A percentile compares a stretch with the other conserved stretches of the same genome.
Evolutionary conservation across 2,888 invertebrate genomes (phyloP).

Genomic region (Oxycera nigricornis): DNA sequence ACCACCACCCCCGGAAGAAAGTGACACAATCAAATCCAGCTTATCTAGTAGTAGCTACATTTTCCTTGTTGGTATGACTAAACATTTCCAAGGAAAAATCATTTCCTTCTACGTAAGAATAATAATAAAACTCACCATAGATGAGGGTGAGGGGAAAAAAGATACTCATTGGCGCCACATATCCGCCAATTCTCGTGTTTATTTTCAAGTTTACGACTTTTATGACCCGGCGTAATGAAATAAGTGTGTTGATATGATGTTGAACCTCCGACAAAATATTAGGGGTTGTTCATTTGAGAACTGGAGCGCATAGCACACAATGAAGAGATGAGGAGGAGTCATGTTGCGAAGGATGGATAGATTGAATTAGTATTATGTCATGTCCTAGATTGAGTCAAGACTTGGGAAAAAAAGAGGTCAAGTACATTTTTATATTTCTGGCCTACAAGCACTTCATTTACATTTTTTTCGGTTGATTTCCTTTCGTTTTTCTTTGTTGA

Average conservation of each 20-base stretch:
- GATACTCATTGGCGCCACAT: conserved; percentile 29
- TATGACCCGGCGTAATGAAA: conserved; percentile 6
- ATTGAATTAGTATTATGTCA: neutral
- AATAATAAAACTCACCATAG: neutral
- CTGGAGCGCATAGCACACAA: neutral
- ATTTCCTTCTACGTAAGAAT: neutral
- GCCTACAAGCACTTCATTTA: neutral
- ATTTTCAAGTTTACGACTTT: conserved; percentile 33
- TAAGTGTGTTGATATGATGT: neutral
- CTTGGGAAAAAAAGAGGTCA: neutral
- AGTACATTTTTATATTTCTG: neutral
- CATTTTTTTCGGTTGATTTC: no score
- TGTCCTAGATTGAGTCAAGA: neutral
- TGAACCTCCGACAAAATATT: neutral
- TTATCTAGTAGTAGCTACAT: no score
- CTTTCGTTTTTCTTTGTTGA: no score
- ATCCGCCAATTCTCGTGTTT: conserved; percentile 27
- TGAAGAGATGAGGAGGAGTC: neutral
- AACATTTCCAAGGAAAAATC: no score
- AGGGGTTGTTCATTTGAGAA: neutral
- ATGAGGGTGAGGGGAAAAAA: neutral
- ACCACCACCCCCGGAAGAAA: no score
- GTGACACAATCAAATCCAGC: no score
- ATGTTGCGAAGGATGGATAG: neutral
- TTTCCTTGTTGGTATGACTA: neutral